Evolutionary conservation across 2,888 invertebrate genomes (phyloP).

Genomic region (Hydraecia micacea): DNA sequence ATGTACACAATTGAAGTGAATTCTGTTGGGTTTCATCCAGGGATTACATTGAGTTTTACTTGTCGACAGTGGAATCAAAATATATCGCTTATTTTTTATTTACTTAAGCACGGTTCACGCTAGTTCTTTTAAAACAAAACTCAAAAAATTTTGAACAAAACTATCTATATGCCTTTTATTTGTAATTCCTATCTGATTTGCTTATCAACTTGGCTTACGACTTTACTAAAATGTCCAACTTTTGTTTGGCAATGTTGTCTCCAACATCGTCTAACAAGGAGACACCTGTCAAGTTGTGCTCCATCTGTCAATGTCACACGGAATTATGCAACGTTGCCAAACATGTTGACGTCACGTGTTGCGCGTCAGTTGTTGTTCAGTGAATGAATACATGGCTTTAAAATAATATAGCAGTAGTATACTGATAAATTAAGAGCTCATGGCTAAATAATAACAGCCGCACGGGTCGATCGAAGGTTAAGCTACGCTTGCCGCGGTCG

Average conservation of each 20-base stretch:
- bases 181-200: too few relatives aligned
- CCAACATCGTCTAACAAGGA: neutral
- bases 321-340: conserved; percentile 28
- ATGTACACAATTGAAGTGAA: conserved; percentile 42
- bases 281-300: neutral
- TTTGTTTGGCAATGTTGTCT: neutral
- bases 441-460: neutral
- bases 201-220: neutral
- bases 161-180: too few relatives aligned
- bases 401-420: neutral
- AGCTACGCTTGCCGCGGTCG: neutral
- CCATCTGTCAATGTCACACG: conserved; percentile 35
- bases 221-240: neutral
- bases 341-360: conserved; percentile 33
- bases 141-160: too few relatives aligned
- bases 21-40: conserved; percentile 29
- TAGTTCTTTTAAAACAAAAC: neutral
- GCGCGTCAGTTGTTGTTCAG: conserved; percentile 21
- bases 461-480: neutral
- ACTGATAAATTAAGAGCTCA: neutral
- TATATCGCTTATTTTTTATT: neutral
- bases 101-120: neutral
- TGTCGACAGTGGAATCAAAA: conserved; percentile 5
- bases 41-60: conserved; percentile 25
- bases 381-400: neutral